A percentile compares a stretch with the other conserved stretches of the same genome.
phyloP scores from a whole-genome alignment of 2,888 invertebrate species.

The Pandemis corylana region DNA sequence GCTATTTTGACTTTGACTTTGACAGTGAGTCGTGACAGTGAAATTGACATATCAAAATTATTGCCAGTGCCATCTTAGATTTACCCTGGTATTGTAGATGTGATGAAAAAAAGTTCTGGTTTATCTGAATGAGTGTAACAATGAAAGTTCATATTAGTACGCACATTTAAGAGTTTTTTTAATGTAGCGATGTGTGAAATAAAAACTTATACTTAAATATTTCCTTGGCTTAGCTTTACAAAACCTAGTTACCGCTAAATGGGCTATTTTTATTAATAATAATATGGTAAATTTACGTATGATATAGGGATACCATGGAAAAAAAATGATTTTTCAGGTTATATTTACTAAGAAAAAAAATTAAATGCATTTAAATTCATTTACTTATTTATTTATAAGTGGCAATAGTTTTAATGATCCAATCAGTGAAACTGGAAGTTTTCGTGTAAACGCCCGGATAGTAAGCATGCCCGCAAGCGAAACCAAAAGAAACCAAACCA shows the following conservation, averaged over 20 bases:
- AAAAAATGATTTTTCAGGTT: background rate
- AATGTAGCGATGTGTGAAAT: no score
- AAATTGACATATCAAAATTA: slow-evolving; percentile 5
- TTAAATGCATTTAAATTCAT: background rate
- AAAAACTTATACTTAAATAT: no score
- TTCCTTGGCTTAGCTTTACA: no score
- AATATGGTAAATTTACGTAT: no score
- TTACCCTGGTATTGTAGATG: background rate
- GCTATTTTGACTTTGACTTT: background rate
- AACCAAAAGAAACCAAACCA: slow-evolving; percentile 77
- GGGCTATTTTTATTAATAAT: no score
- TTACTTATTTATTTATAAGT: slow-evolving; percentile 61
- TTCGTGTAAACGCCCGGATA: slow-evolving; percentile 80
- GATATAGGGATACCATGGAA: no score
- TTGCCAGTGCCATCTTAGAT: background rate
- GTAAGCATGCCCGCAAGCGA: slow-evolving; percentile 72
- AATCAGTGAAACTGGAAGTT: slow-evolving; percentile 72
- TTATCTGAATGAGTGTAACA: no score
- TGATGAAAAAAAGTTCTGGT: no score
- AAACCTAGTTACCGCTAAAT: no score
- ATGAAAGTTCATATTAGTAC: no score
- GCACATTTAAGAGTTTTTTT: no score
- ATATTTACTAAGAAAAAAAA: background rate
- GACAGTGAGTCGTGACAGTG: background rate
- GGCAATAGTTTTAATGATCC: slow-evolving; percentile 70